These are phyloP conservation scores for Conger conger DNA, from an alignment of 2,113 vertebrate species.

Conservation along the genomic window DNA sequence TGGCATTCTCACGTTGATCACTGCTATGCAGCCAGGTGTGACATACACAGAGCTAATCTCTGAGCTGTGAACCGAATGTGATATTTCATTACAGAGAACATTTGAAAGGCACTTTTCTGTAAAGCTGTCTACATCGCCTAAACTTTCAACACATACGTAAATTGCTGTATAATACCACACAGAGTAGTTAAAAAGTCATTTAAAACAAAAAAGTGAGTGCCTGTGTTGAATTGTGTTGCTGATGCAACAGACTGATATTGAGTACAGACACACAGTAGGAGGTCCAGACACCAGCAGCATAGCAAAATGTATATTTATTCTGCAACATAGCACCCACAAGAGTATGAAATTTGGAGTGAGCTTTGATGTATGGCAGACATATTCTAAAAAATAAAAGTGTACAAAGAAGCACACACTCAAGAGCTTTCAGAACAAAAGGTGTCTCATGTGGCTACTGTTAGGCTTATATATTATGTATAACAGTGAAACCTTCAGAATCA, in stretches of 20 bases:
- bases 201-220: neutral
- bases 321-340: no score
- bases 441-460: no score
- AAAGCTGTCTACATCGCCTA: neutral
- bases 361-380: neutral
- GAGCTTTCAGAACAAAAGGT: no score
- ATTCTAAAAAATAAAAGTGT: neutral
- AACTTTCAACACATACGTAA: neutral
- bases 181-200: neutral
- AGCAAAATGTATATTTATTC: no score
- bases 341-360: no score
- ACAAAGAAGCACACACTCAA: neutral
- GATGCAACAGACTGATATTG: neutral
- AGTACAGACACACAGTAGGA: neutral
- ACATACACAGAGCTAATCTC: neutral
- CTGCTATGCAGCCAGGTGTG: neutral
- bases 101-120: neutral
- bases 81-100: slow-evolving; percentile 1
- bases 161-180: neutral
- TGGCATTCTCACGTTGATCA: neutral
- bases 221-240: neutral
- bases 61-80: neutral
- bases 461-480: no score
- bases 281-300: no score
- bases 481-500: no score